These are phyloP conservation scores for Galaxea fascicularis DNA, from an alignment of 92 coral and sea anemone species.

Conservation along the genomic window DNA sequence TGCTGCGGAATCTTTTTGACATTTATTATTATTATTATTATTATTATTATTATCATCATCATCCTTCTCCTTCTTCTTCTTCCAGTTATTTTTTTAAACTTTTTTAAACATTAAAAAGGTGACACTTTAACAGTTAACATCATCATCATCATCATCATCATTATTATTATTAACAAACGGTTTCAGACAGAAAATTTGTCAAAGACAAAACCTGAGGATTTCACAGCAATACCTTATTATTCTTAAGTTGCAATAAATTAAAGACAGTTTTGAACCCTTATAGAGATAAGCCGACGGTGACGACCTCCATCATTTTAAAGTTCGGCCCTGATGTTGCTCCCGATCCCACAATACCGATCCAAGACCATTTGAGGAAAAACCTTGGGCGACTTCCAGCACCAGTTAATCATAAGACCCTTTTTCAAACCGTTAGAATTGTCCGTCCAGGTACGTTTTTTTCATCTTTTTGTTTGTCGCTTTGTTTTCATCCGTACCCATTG, in stretches of 20 bases:
- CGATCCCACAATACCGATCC: constrained; percentile 85
- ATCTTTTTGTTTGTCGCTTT: not conserved
- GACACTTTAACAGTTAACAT: no score
- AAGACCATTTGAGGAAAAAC: constrained; percentile 68
- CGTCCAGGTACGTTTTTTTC: constrained; percentile 68
- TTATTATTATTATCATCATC: not conserved
- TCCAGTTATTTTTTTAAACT: no score
- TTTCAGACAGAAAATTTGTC: no score
- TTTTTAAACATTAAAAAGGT: no score
- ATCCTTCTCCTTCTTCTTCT: no score
- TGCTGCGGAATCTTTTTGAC: not conserved
- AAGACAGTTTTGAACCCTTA: not conserved
- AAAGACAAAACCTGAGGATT: no score
- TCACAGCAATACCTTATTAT: not conserved
- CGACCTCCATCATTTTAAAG: constrained; percentile 62
- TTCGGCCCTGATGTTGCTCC: constrained; percentile 83
- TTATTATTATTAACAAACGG: no score
- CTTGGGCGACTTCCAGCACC: constrained; percentile 80
- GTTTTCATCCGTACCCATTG: not conserved
- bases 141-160: no score
- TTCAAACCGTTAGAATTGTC: constrained; percentile 69
- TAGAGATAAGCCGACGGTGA: constrained; percentile 43
- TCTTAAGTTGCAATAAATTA: not conserved
- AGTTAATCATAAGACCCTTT: constrained; percentile 67
- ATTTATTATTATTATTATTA: not conserved